These are phyloP conservation scores for Catajapyx aquilonaris DNA, from an alignment of 1,140 invertebrate species.

Conservation along the genomic window DNA sequence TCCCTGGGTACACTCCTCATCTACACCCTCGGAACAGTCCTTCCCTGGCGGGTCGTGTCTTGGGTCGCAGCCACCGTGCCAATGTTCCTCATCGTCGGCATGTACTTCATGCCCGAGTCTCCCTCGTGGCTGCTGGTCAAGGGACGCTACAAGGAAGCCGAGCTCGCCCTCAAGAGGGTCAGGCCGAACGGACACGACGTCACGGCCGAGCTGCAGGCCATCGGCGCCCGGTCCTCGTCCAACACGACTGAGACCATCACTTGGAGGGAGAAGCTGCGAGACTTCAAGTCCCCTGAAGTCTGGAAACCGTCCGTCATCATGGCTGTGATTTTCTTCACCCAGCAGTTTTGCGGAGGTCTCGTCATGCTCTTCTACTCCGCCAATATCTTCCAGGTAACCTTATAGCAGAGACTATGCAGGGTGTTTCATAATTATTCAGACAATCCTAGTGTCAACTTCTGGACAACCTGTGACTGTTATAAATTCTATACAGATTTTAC, in stretches of 20 bases:
- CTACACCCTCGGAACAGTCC: conserved; percentile 18
- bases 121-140: conserved; percentile 15
- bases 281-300: conserved; percentile 22
- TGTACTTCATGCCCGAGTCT: conserved; percentile 15
- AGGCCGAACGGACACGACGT: conserved; percentile 1
- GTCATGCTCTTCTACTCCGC: conserved; percentile 51
- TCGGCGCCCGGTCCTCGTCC: background rate
- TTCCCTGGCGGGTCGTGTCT: conserved; percentile 16
- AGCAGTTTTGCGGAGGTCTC: conserved; percentile 55
- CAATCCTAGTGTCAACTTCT: too few species aligned
- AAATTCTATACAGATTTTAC: too few species aligned
- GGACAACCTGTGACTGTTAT: too few species aligned
- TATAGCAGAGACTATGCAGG: conserved; percentile 27
- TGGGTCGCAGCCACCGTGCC: conserved; percentile 8
- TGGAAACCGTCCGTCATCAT: conserved; percentile 41
- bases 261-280: background rate
- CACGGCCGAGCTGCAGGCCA: background rate
- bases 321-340: conserved; percentile 44
- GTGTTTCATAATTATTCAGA: too few species aligned
- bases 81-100: conserved; percentile 7
- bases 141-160: conserved; percentile 18
- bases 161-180: conserved; percentile 7
- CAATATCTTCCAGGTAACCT: conserved; percentile 35
- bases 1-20: conserved; percentile 21
- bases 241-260: background rate